These are phyloP conservation scores for Todiramphus saurophagus DNA, from an alignment of 2,113 vertebrate species.

Conservation along the genomic window DNA sequence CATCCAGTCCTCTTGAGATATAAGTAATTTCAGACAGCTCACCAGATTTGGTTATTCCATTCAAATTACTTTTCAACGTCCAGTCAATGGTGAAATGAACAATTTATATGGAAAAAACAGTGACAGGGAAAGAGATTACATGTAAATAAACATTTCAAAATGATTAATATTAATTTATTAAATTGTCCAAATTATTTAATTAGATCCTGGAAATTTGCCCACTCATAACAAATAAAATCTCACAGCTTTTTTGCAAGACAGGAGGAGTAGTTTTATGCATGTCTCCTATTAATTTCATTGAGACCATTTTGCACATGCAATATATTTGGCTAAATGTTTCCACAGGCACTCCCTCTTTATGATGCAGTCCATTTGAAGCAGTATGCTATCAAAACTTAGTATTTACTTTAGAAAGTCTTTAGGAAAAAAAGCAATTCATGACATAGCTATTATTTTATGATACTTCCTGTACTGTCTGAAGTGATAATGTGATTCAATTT, in stretches of 20 bases:
- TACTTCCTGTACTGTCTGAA: conserved; percentile 9
- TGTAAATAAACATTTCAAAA: not conserved
- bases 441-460: conserved; percentile 2
- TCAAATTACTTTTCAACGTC: not conserved
- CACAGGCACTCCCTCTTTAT: not conserved
- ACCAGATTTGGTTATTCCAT: not conserved
- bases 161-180: not conserved
- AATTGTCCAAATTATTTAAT: not conserved
- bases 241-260: not conserved
- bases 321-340: not conserved
- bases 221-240: not conserved
- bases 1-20: not conserved
- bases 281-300: not conserved
- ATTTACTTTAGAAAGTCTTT: conserved; percentile 6
- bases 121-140: not conserved
- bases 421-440: not conserved
- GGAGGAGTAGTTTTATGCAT: not conserved
- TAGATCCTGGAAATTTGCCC: not conserved
- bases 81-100: not conserved
- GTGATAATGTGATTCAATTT: conserved; percentile 31
- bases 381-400: not conserved
- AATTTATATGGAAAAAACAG: not conserved
- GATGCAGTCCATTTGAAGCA: not conserved
- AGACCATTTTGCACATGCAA: not conserved
- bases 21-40: not conserved